Evolutionary conservation across 2,888 invertebrate genomes (phyloP).

Genomic region (Lomographa bimaculata): DNA sequence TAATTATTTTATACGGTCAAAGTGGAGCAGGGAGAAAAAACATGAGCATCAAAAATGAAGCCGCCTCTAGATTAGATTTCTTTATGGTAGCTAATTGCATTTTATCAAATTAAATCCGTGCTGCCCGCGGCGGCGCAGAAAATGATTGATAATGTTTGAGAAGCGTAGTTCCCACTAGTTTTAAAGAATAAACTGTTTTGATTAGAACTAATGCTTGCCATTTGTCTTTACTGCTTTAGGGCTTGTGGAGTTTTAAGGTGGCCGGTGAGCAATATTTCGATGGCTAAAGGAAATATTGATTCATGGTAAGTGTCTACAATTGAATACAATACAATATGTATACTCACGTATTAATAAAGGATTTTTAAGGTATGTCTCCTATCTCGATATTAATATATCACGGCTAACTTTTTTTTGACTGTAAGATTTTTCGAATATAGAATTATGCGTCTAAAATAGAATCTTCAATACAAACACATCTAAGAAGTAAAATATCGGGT

Average conservation of each 20-base stretch:
- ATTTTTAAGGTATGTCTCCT: no score
- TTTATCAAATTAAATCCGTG: constrained; percentile 82
- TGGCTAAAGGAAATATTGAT: no score
- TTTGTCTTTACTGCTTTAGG: constrained; percentile 47
- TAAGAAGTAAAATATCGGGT: no score
- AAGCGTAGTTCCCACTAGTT: constrained; percentile 68
- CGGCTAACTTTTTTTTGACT: no score
- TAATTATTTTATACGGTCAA: constrained; percentile 51
- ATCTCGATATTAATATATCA: no score
- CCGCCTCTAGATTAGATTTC: constrained; percentile 79
- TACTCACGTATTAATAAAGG: no score
- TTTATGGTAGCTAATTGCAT: constrained; percentile 83
- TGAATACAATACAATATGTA: no score
- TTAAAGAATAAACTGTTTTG: constrained; percentile 81
- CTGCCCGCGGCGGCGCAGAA: constrained; percentile 47
- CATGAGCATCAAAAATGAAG: constrained; percentile 65
- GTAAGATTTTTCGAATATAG: no score
- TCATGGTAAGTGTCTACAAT: no score
- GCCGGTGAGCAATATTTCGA: background rate
- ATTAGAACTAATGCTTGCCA: constrained; percentile 69
- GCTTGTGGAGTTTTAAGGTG: constrained; percentile 1
- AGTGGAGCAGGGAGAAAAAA: constrained; percentile 62
- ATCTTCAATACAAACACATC: no score
- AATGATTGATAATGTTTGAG: constrained; percentile 81
- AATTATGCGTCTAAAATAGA: no score